Evolutionary conservation across 2,888 invertebrate genomes (phyloP).

Genomic region (Rhagium mordax): DNA sequence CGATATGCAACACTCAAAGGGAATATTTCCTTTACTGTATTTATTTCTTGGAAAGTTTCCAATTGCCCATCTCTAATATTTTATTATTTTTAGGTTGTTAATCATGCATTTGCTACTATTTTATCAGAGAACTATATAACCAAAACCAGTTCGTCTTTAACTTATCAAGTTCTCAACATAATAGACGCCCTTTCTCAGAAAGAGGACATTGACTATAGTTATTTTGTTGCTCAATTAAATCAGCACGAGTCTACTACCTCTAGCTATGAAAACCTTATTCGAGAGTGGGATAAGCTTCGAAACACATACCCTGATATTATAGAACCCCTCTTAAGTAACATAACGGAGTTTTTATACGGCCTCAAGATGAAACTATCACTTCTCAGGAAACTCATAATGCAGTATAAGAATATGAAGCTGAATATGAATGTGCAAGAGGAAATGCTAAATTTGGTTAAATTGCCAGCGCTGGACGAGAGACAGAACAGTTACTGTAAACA

Average conservation of each 20-base stretch:
- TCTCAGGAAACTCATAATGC: conserved; percentile 70
- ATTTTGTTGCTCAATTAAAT: conserved; percentile 33
- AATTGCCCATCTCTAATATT: too few species aligned
- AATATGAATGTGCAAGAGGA: conserved; percentile 56
- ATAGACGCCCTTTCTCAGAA: conserved; percentile 16
- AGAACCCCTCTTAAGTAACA: conserved; percentile 79
- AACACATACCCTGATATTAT: conserved; percentile 86
- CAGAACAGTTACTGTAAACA: conserved; percentile 66
- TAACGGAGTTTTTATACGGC: conserved; percentile 80
- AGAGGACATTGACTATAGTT: conserved; percentile 32
- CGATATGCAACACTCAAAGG: too few species aligned
- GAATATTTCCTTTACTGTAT: too few species aligned
- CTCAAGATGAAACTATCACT: conserved; percentile 74
- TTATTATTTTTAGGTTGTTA: conserved; percentile 58
- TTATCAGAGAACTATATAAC: conserved; percentile 50
- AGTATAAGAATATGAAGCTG: conserved; percentile 51
- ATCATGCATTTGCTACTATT: conserved; percentile 57
- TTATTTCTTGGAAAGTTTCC: too few species aligned
- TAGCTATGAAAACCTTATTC: conserved; percentile 61
- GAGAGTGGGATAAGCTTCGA: conserved; percentile 74
- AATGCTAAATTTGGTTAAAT: conserved; percentile 72
- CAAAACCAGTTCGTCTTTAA: conserved; percentile 43
- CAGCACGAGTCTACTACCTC: conserved; percentile 47
- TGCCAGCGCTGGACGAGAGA: conserved; percentile 68
- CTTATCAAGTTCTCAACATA: conserved; percentile 33